Evolutionary conservation across 2,113 vertebrate genomes (phyloP), one percentile per base, ranked within the genome.

Genomic region (Stomatorhinus ivindoensis): DNA sequence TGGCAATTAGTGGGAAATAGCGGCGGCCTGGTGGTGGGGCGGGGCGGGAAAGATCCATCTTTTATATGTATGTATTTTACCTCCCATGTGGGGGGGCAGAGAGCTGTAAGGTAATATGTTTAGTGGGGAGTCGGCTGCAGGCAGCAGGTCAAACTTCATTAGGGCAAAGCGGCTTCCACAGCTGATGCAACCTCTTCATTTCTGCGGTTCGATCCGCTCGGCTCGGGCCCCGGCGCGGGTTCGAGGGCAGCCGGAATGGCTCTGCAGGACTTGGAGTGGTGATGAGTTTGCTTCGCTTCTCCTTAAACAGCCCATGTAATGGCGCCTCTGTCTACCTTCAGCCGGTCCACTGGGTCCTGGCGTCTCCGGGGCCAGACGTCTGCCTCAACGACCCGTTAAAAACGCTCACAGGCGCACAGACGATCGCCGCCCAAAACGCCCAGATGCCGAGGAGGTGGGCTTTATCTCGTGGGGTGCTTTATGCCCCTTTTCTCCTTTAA

Each of bases 401-500:
- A 84, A 42, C 69, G 89, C 86, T 88, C 90, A 88, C 42, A 47
- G 19, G 89, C 89, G 80, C 85, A 91, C 51, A 89, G 89, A 73
- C 48, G 91, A 89, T 89, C 88, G 90, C 90, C 92, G 91, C 94
- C 94, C 93, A 94, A 93, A 90, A 92, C 92, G 88, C 91, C 92
- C 92, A 92, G 93, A 94, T 91, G 58, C 39, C 84, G 91, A 90
- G 91, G 91, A 93, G 90, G 86, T 87, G 83, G 91, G 93, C 93
- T 94, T 93, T 93, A 94, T 53, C 91, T 92, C 92, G 92, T 90
- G 92, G 92, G 93, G 94, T 90, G 94, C 94, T 96, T 93, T 93
- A 94, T 95, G 94, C 93, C 94, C 95, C 94, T 95, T 96, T 96
- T 94, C 93, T 94, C 93, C 93, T 95, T 94, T 94, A 92, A 84